Conservation (phyloP, 2,797 vertebrate genomes). For the Argyrosomus regius region DNA sequence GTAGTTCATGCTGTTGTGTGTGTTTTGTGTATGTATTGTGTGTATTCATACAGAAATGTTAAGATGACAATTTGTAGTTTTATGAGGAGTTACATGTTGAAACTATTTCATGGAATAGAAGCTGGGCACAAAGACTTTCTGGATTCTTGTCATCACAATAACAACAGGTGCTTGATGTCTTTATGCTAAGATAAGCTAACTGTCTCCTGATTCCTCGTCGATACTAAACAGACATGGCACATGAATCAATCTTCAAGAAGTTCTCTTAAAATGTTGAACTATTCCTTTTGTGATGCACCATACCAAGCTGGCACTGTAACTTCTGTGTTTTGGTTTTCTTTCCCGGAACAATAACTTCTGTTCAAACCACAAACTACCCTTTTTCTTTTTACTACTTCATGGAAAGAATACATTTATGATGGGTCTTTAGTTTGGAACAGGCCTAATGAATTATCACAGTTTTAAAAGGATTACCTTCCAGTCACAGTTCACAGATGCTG, state of each 20-base stretch:
- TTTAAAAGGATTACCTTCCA: background rate
- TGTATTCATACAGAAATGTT: no score
- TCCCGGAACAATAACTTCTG: conserved; percentile 14
- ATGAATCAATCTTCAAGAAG: background rate
- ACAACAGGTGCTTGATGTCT: background rate
- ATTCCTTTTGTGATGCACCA: background rate
- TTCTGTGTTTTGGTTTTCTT: background rate
- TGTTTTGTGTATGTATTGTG: no score
- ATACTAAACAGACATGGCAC: background rate
- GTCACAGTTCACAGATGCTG: background rate
- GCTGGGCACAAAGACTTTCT: background rate
- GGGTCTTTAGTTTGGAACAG: background rate
- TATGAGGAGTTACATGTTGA: background rate
- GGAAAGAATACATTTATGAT: conserved; percentile 14
- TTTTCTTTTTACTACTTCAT: conserved; percentile 14
- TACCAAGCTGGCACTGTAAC: background rate
- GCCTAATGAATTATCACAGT: background rate
- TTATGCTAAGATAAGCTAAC: background rate
- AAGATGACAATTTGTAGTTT: background rate
- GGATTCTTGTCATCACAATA: background rate
- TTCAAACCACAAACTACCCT: conserved; percentile 9
- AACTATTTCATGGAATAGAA: no score
- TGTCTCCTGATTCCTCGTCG: background rate
- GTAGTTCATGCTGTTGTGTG: background rate
- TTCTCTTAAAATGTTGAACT: background rate